phyloP scores from a whole-genome alignment of 2,888 invertebrate species.

The Omphaloscelis lunosa region DNA sequence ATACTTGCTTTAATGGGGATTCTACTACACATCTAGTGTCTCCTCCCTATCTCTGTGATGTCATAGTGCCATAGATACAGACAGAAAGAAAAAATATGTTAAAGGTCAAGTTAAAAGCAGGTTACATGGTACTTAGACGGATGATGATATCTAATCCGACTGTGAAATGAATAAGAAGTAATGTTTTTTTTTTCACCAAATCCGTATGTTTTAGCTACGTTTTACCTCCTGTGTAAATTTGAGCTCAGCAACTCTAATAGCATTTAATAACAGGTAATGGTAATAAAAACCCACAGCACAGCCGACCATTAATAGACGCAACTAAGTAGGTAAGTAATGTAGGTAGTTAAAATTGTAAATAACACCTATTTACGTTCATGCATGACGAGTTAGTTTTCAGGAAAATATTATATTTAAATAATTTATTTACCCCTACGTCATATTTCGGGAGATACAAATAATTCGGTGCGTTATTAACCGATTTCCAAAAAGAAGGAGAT shows the following conservation, averaged over 20 bases:
- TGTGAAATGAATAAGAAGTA: neutral
- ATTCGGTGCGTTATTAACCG: slow-evolving; percentile 2
- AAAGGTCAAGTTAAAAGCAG: slow-evolving; percentile 20
- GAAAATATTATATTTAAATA: neutral
- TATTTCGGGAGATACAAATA: neutral
- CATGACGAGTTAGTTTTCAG: slow-evolving; percentile 5
- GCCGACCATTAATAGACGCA: slow-evolving; percentile 5
- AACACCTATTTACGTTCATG: neutral
- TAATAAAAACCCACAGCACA: slow-evolving; percentile 1
- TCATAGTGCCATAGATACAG: neutral
- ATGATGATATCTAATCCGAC: neutral
- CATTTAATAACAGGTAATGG: neutral
- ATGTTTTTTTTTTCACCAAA: neutral
- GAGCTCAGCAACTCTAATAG: neutral
- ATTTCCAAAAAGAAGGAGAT: too few species aligned
- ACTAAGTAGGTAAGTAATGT: neutral
- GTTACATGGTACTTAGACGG: neutral
- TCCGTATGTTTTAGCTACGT: neutral
- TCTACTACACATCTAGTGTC: neutral
- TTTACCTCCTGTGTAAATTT: slow-evolving; percentile 15
- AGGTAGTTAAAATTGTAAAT: neutral
- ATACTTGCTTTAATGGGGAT: neutral
- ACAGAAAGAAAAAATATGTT: too few species aligned
- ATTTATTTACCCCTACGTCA: neutral
- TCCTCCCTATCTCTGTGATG: neutral